Evolutionary conservation across 2,888 invertebrate species (phyloP).

Genomic region (Phragmatobia fuliginosa): DNA sequence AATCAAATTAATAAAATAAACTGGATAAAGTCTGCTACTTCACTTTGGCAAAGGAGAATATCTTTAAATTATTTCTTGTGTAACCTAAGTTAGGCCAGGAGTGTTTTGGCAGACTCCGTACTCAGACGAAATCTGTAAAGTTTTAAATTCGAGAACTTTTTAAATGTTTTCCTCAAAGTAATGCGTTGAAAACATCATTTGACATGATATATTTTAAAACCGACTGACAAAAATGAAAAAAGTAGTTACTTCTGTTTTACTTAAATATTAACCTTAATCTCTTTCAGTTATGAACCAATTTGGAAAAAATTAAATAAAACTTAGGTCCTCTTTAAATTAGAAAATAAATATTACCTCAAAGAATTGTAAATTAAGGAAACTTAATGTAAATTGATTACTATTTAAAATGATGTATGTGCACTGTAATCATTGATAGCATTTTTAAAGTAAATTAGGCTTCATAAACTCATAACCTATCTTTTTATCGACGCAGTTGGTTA

Average conservation of each 20-base stretch:
- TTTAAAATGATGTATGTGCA: too few relatives aligned
- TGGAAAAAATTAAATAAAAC: background rate
- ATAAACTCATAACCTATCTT: background rate
- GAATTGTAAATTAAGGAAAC: too few relatives aligned
- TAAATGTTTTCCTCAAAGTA: slow-evolving; percentile 24
- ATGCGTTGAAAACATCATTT: slow-evolving; percentile 20
- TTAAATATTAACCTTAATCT: too few relatives aligned
- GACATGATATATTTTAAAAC: slow-evolving; percentile 2
- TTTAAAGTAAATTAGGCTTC: too few relatives aligned
- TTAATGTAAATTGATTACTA: too few relatives aligned
- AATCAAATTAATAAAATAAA: background rate
- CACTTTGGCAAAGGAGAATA: slow-evolving; percentile 40
- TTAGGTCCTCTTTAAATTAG: background rate
- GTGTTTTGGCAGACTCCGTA: slow-evolving; percentile 42
- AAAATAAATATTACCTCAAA: too few relatives aligned
- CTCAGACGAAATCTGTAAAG: slow-evolving; percentile 30
- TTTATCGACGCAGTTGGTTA: slow-evolving; percentile 13
- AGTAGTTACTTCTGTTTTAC: too few relatives aligned
- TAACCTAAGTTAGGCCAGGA: slow-evolving; percentile 33
- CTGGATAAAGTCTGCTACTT: slow-evolving; percentile 17
- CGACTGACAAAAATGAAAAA: background rate
- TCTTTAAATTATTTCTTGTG: slow-evolving; percentile 34
- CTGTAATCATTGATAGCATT: too few relatives aligned
- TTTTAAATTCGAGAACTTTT: slow-evolving; percentile 41
- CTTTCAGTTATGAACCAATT: too few relatives aligned